These are phyloP conservation scores for Brachionus sp. DNA, from an alignment of 1,140 invertebrate genomes.

Conservation along the genomic window DNA sequence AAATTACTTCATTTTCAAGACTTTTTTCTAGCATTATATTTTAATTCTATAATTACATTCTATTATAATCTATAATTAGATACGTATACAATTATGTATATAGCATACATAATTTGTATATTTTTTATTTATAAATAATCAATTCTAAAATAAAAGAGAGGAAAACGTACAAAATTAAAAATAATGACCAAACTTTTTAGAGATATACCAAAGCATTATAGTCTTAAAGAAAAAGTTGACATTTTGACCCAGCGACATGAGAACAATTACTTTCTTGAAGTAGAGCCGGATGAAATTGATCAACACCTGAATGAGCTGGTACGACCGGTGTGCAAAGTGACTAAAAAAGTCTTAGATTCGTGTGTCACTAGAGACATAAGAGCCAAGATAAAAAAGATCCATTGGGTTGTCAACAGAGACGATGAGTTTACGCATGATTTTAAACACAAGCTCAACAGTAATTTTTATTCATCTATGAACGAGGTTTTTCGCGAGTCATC, in stretches of 20 bases:
- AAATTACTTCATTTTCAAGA: neutral
- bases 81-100: neutral
- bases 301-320: neutral
- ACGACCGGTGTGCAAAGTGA: neutral
- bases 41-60: neutral
- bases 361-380: neutral
- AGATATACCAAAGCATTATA: neutral
- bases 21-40: neutral
- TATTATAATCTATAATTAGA: neutral
- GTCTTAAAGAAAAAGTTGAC: neutral
- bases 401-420: neutral
- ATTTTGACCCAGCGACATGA: neutral
- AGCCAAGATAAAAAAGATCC: neutral
- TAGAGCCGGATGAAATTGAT: neutral
- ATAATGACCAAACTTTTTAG: neutral
- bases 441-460: neutral
- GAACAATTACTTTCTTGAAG: neutral
- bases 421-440: neutral
- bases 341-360: neutral
- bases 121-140: neutral
- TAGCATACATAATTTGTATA: neutral
- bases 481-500: neutral
- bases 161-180: neutral
- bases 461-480: neutral
- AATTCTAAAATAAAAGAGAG: neutral